A percentile compares a stretch with the other conserved stretches of the same genome.
phyloP scores from a whole-genome alignment of 2,797 vertebrate genomes.

The Poeciliopsis gracilis region DNA sequence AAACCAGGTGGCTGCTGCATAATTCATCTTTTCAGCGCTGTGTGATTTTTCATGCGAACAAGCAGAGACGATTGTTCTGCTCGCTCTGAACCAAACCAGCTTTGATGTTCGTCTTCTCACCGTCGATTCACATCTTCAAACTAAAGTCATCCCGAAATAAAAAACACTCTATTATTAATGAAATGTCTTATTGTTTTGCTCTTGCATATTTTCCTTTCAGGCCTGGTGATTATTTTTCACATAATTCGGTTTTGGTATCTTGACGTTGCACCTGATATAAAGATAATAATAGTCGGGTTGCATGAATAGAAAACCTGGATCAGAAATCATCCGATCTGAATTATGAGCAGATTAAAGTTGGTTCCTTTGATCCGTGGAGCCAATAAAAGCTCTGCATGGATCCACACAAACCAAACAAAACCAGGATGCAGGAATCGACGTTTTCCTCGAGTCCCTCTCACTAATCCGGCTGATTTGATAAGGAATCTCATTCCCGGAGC shows the following conservation, averaged over 20 bases:
- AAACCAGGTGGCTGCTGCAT: not conserved
- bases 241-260: not conserved
- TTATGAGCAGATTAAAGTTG: not conserved
- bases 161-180: not conserved
- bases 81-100: not conserved
- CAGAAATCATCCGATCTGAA: not conserved
- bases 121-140: not conserved
- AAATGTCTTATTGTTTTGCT: not conserved
- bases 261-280: not conserved
- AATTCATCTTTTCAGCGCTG: not conserved
- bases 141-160: not conserved
- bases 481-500: slow-evolving; percentile 71
- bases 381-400: slow-evolving; percentile 17
- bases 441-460: slow-evolving; percentile 58
- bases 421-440: slow-evolving; percentile 62
- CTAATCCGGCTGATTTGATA: slow-evolving; percentile 81
- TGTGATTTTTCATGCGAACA: not conserved
- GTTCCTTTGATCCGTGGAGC: not conserved
- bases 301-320: not conserved
- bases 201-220: not conserved
- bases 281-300: not conserved
- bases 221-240: not conserved
- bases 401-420: slow-evolving; percentile 21
- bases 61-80: not conserved
- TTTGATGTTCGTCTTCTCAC: not conserved